These are phyloP conservation scores for Spea multiplicata DNA, from an alignment of 2,113 vertebrate genomes.

Conservation along the genomic window DNA sequence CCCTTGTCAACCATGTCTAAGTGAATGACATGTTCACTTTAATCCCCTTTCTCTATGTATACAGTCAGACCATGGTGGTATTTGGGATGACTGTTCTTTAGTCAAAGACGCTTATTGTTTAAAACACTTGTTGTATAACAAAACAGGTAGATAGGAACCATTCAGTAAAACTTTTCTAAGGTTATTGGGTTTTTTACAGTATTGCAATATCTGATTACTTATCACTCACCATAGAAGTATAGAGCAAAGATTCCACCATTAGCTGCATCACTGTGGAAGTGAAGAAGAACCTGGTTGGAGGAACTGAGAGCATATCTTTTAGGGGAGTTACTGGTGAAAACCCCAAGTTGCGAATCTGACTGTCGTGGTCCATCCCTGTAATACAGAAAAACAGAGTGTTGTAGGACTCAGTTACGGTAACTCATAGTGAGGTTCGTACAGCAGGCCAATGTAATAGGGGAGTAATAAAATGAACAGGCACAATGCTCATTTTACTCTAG, in stretches of 20 bases:
- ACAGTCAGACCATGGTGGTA: too few species aligned
- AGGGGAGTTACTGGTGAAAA: constrained; percentile 83
- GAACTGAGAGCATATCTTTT: constrained; percentile 85
- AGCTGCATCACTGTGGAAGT: constrained; percentile 84
- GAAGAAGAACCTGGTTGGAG: constrained; percentile 89
- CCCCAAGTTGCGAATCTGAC: constrained; percentile 82
- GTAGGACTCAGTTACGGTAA: neutral
- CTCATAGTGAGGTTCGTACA: too few species aligned
- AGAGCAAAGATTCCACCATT: constrained; percentile 86
- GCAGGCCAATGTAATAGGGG: too few species aligned
- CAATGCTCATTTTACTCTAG: too few species aligned
- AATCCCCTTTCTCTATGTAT: too few species aligned
- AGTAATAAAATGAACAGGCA: too few species aligned
- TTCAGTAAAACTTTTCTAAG: neutral
- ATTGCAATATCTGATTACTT: neutral
- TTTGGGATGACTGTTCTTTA: too few species aligned
- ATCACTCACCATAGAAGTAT: constrained; percentile 78
- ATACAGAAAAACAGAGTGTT: neutral
- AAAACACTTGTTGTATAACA: neutral
- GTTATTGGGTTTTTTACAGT: neutral
- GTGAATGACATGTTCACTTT: too few species aligned
- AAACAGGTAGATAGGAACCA: neutral
- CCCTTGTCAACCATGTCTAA: too few species aligned
- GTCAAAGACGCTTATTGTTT: neutral
- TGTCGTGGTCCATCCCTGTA: constrained; percentile 90